Evolutionary conservation across 2,113 vertebrate species (phyloP), one percentile per base, ranked within the genome.

Genomic region (Passer domesticus): DNA sequence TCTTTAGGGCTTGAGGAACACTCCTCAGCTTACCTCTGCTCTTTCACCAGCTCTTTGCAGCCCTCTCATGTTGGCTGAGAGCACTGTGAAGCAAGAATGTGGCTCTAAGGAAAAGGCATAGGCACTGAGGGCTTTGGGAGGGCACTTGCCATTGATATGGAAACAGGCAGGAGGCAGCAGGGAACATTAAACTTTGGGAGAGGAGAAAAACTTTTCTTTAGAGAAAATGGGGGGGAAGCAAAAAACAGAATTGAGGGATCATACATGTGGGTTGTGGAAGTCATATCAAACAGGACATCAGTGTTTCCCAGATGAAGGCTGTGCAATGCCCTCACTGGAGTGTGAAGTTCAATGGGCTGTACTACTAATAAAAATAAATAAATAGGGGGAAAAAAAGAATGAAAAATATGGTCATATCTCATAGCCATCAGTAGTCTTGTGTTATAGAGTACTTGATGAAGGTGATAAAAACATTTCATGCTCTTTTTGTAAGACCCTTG

Each of bases 371-470:
- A n/a, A 37, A 62, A 35, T 43, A 19, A 24, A 78, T 43, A 55
- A 25, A 37, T 9, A 7, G 5, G 5, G 2, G 0, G 1, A 28
- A 28, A 20, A 39, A 60, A 73, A 28, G 2, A 27, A 24, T 24
- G 7, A 59, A 46, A 50, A 73, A 63, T 15, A 11, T 60, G 10
- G 18, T 74, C 20, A 28, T 55, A 47, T 58, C 15, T 77, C 23
- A 78, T 20, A 89, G 23, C 18, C 6, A 25, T 15, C 17, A 53
- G 50, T 59, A 62, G 28, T 23, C 18, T 55, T 1, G 8, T 2
- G 0, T 55, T 67, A 16, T 33, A 31, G 25, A 75, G 18, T 47
- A 35, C 9, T 60, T 75, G 39, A 50, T 90, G 47, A 37, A 24
- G 13, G 43, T 56, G 53, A 76, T 68, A 60, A 83, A 50, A 89